These are phyloP conservation scores for Heliconius charithonia DNA, from an alignment of 2,888 invertebrate genomes.

Conservation along the genomic window DNA sequence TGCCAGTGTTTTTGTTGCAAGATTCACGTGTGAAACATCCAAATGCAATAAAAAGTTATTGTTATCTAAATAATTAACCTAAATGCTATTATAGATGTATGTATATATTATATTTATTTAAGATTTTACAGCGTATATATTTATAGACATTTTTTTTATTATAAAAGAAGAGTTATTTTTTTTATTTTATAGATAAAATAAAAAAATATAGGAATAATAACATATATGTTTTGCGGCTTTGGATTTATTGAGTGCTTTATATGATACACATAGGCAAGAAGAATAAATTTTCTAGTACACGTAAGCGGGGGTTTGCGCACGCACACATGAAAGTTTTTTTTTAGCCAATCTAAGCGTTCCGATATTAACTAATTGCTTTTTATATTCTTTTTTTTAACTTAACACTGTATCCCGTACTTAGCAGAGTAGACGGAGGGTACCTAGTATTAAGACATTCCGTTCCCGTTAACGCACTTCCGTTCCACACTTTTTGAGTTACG, in stretches of 20 bases:
- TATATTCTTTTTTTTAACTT: no score
- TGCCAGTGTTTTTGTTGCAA: conserved; percentile 36
- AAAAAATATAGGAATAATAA: no score
- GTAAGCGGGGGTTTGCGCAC: conserved; percentile 16
- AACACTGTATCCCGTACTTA: no score
- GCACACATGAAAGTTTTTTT: conserved; percentile 7
- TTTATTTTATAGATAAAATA: no score
- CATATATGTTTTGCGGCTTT: no score
- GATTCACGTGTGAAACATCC: conserved; percentile 39
- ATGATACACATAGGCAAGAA: background rate
- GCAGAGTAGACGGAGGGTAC: no score
- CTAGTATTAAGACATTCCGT: no score
- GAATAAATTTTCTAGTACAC: background rate
- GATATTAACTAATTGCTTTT: background rate
- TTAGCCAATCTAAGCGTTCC: background rate
- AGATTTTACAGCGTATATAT: background rate
- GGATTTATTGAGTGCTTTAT: background rate
- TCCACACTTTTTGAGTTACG: no score
- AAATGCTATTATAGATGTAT: background rate
- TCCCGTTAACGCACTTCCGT: no score
- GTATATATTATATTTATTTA: background rate
- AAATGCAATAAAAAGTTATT: background rate
- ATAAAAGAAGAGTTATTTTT: no score
- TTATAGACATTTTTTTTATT: background rate
- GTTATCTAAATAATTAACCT: background rate